These are phyloP conservation scores for Todiramphus saurophagus DNA, from an alignment of 2,113 vertebrate species.

Conservation along the genomic window DNA sequence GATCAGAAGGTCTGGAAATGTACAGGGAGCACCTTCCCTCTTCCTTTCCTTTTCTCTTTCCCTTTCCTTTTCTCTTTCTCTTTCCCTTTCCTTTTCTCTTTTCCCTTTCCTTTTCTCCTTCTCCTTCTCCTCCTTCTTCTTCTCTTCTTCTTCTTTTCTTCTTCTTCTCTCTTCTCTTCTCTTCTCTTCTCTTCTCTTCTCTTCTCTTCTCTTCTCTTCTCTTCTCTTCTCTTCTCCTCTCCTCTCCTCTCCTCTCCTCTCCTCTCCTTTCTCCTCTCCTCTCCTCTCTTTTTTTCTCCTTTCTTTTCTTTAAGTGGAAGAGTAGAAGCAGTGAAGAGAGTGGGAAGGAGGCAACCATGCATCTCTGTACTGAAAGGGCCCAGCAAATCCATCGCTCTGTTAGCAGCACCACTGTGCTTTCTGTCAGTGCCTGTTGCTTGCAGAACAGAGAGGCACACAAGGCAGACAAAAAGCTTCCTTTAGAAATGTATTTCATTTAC, in stretches of 20 bases:
- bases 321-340: not conserved
- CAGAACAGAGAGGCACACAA: not conserved
- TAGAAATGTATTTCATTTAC: slow-evolving; percentile 17
- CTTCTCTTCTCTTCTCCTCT: too few relatives aligned
- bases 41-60: not conserved
- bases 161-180: too few relatives aligned
- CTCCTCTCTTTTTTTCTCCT: not conserved
- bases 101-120: not conserved
- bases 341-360: not conserved
- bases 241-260: not conserved
- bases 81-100: not conserved
- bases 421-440: rapidly evolving
- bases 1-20: slow-evolving; percentile 5
- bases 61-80: too few relatives aligned
- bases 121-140: too few relatives aligned
- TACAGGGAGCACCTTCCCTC: not conserved
- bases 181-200: not conserved
- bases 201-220: not conserved
- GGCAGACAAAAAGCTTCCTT: not conserved
- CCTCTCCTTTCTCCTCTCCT: too few relatives aligned
- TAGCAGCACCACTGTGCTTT: not conserved
- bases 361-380: not conserved
- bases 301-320: not conserved
- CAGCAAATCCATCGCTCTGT: rapidly evolving
- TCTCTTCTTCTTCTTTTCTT: not conserved